Conservation (phyloP, 2,797 vertebrate genomes). For the Macroramphosus scolopax region DNA sequence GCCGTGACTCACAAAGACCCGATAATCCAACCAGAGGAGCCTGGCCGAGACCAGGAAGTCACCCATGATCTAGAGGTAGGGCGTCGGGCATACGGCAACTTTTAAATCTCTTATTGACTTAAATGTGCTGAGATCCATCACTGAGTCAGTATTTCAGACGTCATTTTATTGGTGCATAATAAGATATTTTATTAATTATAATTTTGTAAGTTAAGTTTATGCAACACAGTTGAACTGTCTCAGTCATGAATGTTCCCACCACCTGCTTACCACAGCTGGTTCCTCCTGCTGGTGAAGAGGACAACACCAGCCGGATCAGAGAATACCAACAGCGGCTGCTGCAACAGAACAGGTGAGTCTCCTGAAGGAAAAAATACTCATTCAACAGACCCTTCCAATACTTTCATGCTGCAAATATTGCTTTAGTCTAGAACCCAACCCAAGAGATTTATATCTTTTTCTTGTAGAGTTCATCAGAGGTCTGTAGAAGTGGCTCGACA, state of each 20-base stretch:
- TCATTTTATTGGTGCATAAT: too few relatives aligned
- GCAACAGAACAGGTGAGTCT: slow-evolving; percentile 82
- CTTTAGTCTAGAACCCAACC: not conserved
- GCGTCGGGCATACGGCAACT: not conserved
- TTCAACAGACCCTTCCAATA: too few relatives aligned
- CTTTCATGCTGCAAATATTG: too few relatives aligned
- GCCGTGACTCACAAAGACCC: slow-evolving; percentile 46
- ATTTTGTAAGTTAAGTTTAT: too few relatives aligned
- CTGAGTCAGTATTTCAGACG: too few relatives aligned
- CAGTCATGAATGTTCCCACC: too few relatives aligned
- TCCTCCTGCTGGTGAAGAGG: slow-evolving; percentile 50
- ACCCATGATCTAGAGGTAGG: slow-evolving; percentile 33
- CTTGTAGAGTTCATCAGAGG: slow-evolving; percentile 79
- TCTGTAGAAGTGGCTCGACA: slow-evolving; percentile 81
- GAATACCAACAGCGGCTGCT: slow-evolving; percentile 85
- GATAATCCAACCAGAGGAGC: slow-evolving; percentile 5
- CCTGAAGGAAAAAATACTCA: too few relatives aligned
- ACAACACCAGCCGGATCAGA: slow-evolving; percentile 68
- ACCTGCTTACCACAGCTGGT: too few relatives aligned
- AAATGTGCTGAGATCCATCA: too few relatives aligned
- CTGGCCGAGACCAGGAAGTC: slow-evolving; percentile 39
- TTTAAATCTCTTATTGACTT: too few relatives aligned
- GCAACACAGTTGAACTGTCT: too few relatives aligned
- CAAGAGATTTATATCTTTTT: not conserved
- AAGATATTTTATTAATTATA: too few relatives aligned